Percentiles rank a stretch among this genome's conserved stretches.
These are phyloP conservation scores for Tetraodon nigroviridis DNA, from an alignment of 2,113 vertebrate species.

Conservation along the genomic window DNA sequence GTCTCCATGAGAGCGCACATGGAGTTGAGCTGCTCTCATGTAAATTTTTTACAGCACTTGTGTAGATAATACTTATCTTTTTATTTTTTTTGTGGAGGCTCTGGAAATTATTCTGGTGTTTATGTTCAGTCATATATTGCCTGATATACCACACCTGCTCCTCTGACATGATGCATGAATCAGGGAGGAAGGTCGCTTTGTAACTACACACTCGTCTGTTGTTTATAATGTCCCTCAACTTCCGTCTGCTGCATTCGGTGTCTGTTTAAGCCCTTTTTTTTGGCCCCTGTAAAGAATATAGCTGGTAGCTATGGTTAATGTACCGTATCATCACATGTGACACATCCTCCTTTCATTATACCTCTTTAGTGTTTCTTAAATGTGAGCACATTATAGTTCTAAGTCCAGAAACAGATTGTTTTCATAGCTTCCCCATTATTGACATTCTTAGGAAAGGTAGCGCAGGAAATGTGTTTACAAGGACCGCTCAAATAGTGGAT, in stretches of 20 bases:
- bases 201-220: slow-evolving; percentile 27
- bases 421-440: slow-evolving; percentile 27
- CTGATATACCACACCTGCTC: slow-evolving; percentile 54
- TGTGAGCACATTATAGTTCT: slow-evolving; percentile 25
- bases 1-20: slow-evolving; percentile 22
- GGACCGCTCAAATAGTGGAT: neutral
- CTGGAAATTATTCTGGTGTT: slow-evolving; percentile 32
- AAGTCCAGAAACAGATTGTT: slow-evolving; percentile 26
- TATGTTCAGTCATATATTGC: slow-evolving; percentile 29
- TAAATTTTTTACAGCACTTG: slow-evolving; percentile 11
- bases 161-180: slow-evolving; percentile 18
- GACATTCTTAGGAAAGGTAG: slow-evolving; percentile 3
- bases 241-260: neutral
- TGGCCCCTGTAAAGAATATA: slow-evolving; percentile 23
- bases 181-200: slow-evolving; percentile 23
- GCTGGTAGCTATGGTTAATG: slow-evolving; percentile 41
- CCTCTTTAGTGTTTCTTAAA: slow-evolving; percentile 10
- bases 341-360: slow-evolving; percentile 55
- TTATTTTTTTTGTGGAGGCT: slow-evolving; percentile 17
- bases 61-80: slow-evolving; percentile 14
- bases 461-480: neutral
- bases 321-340: slow-evolving; percentile 44
- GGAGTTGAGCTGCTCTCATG: slow-evolving; percentile 6
- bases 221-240: slow-evolving; percentile 22
- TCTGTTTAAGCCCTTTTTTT: slow-evolving; percentile 15